phyloP scores from a whole-genome alignment of 35 echinoderm and acorn worm genomes.

The Heliocidaris tuberculata region DNA sequence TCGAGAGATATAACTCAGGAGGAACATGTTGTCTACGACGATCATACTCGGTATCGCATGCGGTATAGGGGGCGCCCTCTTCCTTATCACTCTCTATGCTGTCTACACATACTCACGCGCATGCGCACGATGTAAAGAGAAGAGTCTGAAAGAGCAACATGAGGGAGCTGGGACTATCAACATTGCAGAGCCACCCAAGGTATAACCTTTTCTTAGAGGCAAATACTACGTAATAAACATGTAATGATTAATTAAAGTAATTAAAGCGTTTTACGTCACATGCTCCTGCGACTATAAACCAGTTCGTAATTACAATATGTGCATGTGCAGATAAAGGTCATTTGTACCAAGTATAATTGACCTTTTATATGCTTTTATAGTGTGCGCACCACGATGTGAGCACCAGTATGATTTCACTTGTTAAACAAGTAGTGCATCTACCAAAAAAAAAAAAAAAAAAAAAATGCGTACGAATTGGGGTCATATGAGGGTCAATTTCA shows the following conservation, averaged over 20 bases:
- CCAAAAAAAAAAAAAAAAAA: no score
- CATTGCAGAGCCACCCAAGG: constrained; percentile 53
- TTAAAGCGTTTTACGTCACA: background rate
- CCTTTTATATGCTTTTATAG: no score
- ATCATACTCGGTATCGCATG: constrained; percentile 54
- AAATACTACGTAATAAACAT: background rate
- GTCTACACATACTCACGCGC: constrained; percentile 50
- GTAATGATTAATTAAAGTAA: background rate
- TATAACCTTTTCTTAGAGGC: background rate
- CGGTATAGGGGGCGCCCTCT: constrained; percentile 42
- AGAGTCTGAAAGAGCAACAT: constrained; percentile 40
- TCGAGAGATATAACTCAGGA: background rate
- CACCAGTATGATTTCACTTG: no score
- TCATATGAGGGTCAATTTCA: no score
- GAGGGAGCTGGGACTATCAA: constrained; percentile 36
- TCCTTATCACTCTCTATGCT: constrained; percentile 25
- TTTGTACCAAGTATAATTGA: no score
- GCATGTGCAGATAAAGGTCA: no score
- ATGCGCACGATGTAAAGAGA: constrained; percentile 48
- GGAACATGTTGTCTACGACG: constrained; percentile 7
- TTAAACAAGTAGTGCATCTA: no score
- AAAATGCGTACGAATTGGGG: no score
- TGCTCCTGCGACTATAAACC: background rate
- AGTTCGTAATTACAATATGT: no score
- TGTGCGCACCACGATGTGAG: no score